phyloP scores from a whole-genome alignment of 2,113 vertebrate genomes.

The Brachirus orientalis region DNA sequence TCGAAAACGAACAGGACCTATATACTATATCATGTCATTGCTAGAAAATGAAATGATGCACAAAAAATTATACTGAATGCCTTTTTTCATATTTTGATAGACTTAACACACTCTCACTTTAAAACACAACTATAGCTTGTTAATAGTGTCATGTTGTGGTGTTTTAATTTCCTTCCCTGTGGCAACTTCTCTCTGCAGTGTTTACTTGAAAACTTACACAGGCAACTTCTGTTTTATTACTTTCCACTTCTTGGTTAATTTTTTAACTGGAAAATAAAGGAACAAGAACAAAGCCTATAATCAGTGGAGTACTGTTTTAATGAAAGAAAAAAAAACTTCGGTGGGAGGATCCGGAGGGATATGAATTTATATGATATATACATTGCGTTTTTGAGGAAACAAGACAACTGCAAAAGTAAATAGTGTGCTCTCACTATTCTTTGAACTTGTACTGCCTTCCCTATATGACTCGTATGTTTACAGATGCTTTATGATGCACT shows the following conservation, averaged over 20 bases:
- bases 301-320: too few species aligned
- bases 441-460: too few species aligned
- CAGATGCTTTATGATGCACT: too few species aligned
- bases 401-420: too few species aligned
- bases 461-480: too few species aligned
- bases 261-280: too few species aligned
- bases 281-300: too few species aligned
- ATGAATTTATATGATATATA: too few species aligned
- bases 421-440: too few species aligned
- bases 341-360: too few species aligned
- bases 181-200: background rate
- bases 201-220: background rate
- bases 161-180: slow-evolving; percentile 5
- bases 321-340: too few species aligned
- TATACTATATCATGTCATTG: background rate
- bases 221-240: background rate
- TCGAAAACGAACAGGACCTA: background rate
- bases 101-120: background rate
- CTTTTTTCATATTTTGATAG: background rate
- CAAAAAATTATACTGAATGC: background rate
- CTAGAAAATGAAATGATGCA: background rate
- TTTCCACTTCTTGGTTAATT: background rate
- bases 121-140: background rate
- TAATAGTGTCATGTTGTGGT: background rate
- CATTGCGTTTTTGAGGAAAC: too few species aligned